Evolutionary conservation across 2,888 invertebrate species (phyloP), one percentile per base, ranked within the genome.

Genomic region (Pyrrhia umbra): DNA sequence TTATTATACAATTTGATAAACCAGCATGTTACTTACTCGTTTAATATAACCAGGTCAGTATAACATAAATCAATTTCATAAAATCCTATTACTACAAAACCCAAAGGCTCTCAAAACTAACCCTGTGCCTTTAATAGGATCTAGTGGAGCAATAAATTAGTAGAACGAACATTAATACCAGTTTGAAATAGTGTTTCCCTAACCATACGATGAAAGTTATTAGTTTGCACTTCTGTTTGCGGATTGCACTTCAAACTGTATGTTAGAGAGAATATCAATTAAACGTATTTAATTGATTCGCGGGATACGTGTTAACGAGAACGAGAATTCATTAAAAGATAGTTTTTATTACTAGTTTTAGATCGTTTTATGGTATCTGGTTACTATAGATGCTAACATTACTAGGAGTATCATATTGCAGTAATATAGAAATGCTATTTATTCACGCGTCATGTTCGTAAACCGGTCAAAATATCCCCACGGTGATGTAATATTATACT

Each of bases 51-150:
- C 37, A 0, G 55, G 34, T 5, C n/a, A n/a, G 34, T n/a, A n/a
- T n/a, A 34, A 64, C 42, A 73, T 77, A 77, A 77, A 79, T 79
- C 73, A 76, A 37, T 57, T 66, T 72, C 40, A 65, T 72, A 76
- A 69, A 79, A 77, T 76, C 69, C 72, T 76, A 68, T 76, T 76
- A 71, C 40, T 58, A 76, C 63, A 68, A 58, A 77, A 62, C 67
- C 76, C 47, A 52, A 60, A 52, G 57, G 56, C 71, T 64, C 50
- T 73, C 64, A 67, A 72, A 79, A 77, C 68, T 69, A 68, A 65
- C 77, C 79, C 62, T 58, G 55, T 49, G 59, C 61, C 67, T 78
- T 75, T 71, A 77, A 79, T 69, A 58, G 77, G 77, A 79, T 76
- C 77, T 68, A 72, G 69, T 73, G 47, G 20, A 50, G 64, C 57